Base-by-base conservation (phyloP, 2,113 vertebrate genomes). In the Daboia siamensis region DNA sequence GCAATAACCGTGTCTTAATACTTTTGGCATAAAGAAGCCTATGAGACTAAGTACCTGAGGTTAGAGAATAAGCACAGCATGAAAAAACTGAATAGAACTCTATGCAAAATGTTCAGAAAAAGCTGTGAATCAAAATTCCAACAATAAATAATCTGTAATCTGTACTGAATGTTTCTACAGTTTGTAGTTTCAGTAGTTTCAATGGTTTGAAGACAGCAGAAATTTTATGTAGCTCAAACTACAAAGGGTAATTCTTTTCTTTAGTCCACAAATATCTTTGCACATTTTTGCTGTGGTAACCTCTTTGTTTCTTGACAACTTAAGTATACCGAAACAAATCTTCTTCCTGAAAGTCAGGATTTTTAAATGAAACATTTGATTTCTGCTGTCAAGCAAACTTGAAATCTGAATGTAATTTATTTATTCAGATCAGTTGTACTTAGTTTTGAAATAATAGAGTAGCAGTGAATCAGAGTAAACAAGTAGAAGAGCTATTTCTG, bases 301-400 rank as follows among this genome's bases (percentile, higher is more conserved):
- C 90, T 93, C 93, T 94, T 95, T 95, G 95, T 95, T 96, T 95
- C 97, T 94, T 97, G 95, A 95, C 96, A 96, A 90, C 93, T 90
- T 54, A 59, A 93, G 94, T 85, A 95, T 92, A 94, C 87, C 93
- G 94, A 97, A 97, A 92, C 91, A 92, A 94, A 94, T 93, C 92
- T 89, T 56, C 92, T 90, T 59, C 52, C 92, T 55, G 93, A 95
- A 93, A 94, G 86, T 92, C 90, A 84, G 7, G n/a, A 86, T 95
- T 90, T 84, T 85, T n/a, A 91, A 94, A 94, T 59, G 90, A 94
- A 93, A 95, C 55, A 52, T 95, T 95, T 92, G 74, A 90, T 44
- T 94, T 52, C 84, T 89, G 86, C 80, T 90, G 57, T 89, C 95
- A 91, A 94, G 92, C 94, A 91, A 95, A 92, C 46, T 24, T 92